Evolutionary conservation across 2,888 invertebrate species (phyloP), one percentile per base, ranked within the genome.

Genomic region (Falcaria lacertinaria): DNA sequence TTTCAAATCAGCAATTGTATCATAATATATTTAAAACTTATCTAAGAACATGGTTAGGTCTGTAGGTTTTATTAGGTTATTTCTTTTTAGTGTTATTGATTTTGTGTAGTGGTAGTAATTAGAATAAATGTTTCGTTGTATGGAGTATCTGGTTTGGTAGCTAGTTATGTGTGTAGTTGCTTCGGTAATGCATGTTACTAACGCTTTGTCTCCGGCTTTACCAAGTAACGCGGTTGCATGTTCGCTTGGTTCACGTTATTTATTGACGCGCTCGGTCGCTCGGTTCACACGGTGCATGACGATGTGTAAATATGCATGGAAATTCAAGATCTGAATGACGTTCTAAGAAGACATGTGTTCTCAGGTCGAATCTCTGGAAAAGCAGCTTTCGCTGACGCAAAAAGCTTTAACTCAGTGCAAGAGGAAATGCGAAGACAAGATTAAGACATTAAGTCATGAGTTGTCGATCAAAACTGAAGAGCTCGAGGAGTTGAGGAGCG

Each of bases 301-400:
- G 63, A 55, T 56, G 61, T 80, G 80, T 81, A 78, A 63, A 81
- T 80, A 74, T 77, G 83, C 82, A 82, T 80, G 82, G 74, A 75
- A 52, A 52, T 44, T 56, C 49, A 57, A 45, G n/a, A n/a, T n/a
- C 49, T 56, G 46, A 67, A 68, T 69, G 75, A 70, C 55, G 63
- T 71, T 77, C 56, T 84, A 85, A 85, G 85, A 74, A 81, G 80
- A 75, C 62, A 59, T 86, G 80, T 87, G 77, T 89, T 83, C 87
- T 74, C 88, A 90, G 90, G 90, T 90, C 19, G 90, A 91, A 74
- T 91, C 91, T 56, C 77, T 92, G 62, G 92, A 91, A 71, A 83
- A 89, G 60, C 90, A 91, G 79, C 78, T 93, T 54, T 67, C 83
- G 42, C 81, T 91, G 48, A 81, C 93, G 44, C 89, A 90, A 44